Percentiles rank a stretch among this genome's conserved stretches.
Conservation (phyloP, 2,797 vertebrate genomes). For the Eurystomus glaucurus region DNA sequence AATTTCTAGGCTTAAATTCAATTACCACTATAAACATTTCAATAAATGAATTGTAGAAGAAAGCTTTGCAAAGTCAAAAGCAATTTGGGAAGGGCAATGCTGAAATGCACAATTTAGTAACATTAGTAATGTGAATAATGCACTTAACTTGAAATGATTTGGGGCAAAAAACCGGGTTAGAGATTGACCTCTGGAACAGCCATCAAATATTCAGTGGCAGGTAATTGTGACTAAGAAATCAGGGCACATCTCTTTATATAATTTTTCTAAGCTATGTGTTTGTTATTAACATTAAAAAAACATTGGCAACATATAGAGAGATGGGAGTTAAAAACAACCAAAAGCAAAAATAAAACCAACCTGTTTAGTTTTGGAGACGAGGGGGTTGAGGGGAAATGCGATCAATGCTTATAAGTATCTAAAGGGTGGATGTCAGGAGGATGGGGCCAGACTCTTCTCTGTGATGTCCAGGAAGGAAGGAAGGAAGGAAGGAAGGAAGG, state of each 20-base stretch:
- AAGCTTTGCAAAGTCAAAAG: slow-evolving; percentile 70
- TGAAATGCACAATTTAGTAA: slow-evolving; percentile 51
- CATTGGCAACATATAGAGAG: rapidly evolving
- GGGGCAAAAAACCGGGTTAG: background rate
- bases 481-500: background rate
- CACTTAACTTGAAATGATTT: slow-evolving; percentile 61
- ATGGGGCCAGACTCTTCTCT: no score
- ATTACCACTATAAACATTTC: slow-evolving; percentile 69
- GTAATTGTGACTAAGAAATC: background rate
- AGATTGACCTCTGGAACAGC: background rate
- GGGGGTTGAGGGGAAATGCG: no score
- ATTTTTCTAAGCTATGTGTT: background rate
- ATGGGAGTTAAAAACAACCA: background rate
- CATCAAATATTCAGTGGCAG: background rate
- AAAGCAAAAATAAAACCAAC: background rate
- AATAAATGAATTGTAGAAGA: slow-evolving; percentile 65
- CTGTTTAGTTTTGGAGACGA: no score
- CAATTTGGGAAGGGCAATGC: slow-evolving; percentile 75
- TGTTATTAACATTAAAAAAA: background rate
- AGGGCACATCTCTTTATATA: background rate
- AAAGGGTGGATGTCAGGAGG: no score
- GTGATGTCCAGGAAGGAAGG: no score
- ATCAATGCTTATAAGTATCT: no score
- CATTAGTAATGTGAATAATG: slow-evolving; percentile 73
- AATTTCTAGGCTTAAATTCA: slow-evolving; percentile 71